These are phyloP conservation scores for Leptodactylus fallax DNA, from an alignment of 2,797 vertebrate genomes.

Conservation along the genomic window DNA sequence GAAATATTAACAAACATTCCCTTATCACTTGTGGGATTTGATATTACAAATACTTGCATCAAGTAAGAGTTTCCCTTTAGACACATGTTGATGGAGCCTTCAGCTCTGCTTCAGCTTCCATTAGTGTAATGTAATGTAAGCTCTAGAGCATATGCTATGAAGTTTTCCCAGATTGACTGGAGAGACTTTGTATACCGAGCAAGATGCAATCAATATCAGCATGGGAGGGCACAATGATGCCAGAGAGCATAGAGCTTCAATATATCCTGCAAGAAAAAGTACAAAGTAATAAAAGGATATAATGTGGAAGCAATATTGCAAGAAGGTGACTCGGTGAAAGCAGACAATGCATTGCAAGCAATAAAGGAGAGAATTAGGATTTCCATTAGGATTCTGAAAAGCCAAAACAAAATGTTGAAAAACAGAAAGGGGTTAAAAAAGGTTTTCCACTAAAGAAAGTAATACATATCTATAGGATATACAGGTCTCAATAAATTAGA, in stretches of 20 bases:
- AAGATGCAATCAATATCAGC: not conserved
- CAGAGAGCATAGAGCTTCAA: not conserved
- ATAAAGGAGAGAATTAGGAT: not conserved
- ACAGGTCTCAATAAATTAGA: too few relatives aligned
- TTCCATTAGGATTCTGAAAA: not conserved
- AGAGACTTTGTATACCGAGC: not conserved
- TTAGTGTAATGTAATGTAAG: not conserved
- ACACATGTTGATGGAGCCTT: slow-evolving; percentile 1
- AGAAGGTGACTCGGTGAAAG: not conserved
- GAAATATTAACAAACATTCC: not conserved
- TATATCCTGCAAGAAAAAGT: not conserved
- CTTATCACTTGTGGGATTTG: not conserved
- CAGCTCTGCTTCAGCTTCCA: not conserved
- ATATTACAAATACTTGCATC: not conserved
- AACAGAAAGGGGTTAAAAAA: not conserved
- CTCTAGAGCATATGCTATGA: slow-evolving; percentile 1
- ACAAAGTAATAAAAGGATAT: slow-evolving; percentile 2
- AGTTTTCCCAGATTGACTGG: not conserved
- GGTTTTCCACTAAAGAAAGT: not conserved
- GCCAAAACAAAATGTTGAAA: not conserved
- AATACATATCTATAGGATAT: not conserved
- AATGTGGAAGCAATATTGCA: not conserved
- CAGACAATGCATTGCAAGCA: not conserved
- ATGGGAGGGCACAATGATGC: not conserved
- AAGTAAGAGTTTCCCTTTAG: not conserved